A percentile compares a stretch with the other conserved stretches of the same genome.
These are phyloP conservation scores for Aspidiotus destructor DNA, from an alignment of 2,888 invertebrate genomes.

Conservation along the genomic window DNA sequence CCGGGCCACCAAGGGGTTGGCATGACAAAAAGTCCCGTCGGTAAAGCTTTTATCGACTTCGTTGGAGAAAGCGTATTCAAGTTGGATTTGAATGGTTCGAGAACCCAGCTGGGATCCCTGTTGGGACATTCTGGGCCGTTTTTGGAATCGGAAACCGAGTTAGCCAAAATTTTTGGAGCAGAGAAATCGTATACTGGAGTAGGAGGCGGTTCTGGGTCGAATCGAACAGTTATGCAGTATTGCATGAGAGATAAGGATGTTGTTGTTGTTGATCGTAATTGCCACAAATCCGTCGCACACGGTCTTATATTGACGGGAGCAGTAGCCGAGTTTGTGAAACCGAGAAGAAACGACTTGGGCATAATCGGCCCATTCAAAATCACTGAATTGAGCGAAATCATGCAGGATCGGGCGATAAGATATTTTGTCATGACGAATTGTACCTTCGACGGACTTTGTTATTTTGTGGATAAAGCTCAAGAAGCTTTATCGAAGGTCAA, in stretches of 20 bases:
- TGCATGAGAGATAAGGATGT: neutral
- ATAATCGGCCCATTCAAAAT: neutral
- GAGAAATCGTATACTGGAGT: neutral
- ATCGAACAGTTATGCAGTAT: neutral
- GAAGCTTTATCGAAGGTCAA: neutral
- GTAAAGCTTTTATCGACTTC: neutral
- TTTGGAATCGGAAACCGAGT: neutral
- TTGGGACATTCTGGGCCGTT: neutral
- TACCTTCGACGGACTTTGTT: neutral
- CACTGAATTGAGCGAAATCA: neutral
- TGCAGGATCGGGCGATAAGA: neutral
- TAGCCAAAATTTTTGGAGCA: neutral
- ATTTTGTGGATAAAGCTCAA: neutral
- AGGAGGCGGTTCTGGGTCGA: neutral
- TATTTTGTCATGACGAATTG: neutral
- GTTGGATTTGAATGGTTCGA: neutral
- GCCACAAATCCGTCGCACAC: neutral
- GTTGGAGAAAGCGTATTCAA: neutral
- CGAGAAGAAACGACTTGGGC: neutral
- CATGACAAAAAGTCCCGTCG: neutral
- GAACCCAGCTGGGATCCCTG: neutral
- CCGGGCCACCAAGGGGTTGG: slow-evolving; percentile 2
- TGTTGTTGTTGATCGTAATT: neutral
- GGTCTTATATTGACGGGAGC: neutral
- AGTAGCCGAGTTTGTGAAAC: neutral